These are phyloP conservation scores for Nasonia oneida DNA, from an alignment of 2,888 invertebrate genomes.

Conservation along the genomic window DNA sequence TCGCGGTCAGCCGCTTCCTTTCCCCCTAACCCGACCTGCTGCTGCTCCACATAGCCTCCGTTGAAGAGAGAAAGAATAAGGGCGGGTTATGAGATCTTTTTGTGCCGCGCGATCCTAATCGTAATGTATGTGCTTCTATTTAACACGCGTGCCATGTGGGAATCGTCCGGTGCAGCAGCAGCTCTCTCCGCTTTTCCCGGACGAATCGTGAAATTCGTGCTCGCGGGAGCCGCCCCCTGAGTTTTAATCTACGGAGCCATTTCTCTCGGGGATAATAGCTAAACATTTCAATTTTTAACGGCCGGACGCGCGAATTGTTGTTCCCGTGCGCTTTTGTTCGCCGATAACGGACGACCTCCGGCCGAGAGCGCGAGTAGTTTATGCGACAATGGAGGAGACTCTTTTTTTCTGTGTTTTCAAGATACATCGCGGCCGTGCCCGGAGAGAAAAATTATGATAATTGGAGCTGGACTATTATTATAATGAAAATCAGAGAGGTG, in stretches of 20 bases:
- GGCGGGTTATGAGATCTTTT: slow-evolving; percentile 31
- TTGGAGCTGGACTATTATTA: background rate
- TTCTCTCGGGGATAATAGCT: slow-evolving; percentile 52
- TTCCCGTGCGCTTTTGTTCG: background rate
- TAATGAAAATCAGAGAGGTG: slow-evolving; percentile 2
- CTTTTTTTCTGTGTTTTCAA: background rate
- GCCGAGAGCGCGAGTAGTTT: background rate
- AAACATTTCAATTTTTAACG: slow-evolving; percentile 55
- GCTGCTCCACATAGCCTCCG: background rate
- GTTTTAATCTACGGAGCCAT: slow-evolving; percentile 59
- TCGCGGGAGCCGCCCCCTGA: slow-evolving; percentile 24
- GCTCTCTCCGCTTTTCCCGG: slow-evolving; percentile 13
- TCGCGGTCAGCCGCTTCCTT: background rate
- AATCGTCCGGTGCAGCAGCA: slow-evolving; percentile 29
- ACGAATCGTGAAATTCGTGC: slow-evolving; percentile 58
- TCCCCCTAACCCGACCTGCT: background rate
- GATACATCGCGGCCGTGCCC: background rate
- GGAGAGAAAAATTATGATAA: background rate
- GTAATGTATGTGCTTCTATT: slow-evolving; percentile 57
- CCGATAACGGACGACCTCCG: background rate
- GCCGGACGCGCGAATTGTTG: slow-evolving; percentile 21
- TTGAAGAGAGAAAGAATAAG: background rate
- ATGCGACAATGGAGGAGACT: slow-evolving; percentile 2
- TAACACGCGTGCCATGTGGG: slow-evolving; percentile 54
- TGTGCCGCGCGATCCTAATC: slow-evolving; percentile 55